Evolutionary conservation across 1,140 invertebrate species (phyloP).

Genomic region (Drosophila rufa): DNA sequence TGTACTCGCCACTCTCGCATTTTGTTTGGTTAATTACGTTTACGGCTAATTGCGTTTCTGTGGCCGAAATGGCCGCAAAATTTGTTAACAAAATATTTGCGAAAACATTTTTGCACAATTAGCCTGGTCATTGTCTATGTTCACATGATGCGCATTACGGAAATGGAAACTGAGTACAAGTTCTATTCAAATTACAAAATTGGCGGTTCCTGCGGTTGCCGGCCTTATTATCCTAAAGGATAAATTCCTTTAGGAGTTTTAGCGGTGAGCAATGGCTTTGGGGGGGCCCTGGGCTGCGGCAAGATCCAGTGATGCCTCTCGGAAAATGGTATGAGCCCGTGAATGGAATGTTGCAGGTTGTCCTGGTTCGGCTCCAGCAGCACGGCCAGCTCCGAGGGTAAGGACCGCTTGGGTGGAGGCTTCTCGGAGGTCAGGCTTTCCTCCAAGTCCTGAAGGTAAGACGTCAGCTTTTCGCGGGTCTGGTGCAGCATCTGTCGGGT

Average conservation of each 20-base stretch:
- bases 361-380: background rate
- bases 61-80: constrained; percentile 57
- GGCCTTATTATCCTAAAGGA: too few relatives aligned
- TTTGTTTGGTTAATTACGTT: constrained; percentile 57
- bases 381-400: background rate
- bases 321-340: too few relatives aligned
- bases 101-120: constrained; percentile 63
- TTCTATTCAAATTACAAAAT: too few relatives aligned
- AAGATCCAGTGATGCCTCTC: too few relatives aligned
- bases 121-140: constrained; percentile 37
- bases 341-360: too few relatives aligned
- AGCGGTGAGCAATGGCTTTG: background rate
- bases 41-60: constrained; percentile 70
- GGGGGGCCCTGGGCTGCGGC: background rate
- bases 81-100: constrained; percentile 63
- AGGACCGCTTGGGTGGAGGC: fast-evolving
- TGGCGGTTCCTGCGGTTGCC: too few relatives aligned
- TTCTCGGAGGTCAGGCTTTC: background rate
- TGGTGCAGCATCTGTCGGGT: background rate
- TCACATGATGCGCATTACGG: constrained; percentile 12
- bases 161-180: background rate
- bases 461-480: background rate
- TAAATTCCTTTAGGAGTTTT: too few relatives aligned
- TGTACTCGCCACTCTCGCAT: constrained; percentile 25
- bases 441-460: background rate